phyloP scores from a whole-genome alignment of 2,888 invertebrate species.

The Malthinus flaveolus region DNA sequence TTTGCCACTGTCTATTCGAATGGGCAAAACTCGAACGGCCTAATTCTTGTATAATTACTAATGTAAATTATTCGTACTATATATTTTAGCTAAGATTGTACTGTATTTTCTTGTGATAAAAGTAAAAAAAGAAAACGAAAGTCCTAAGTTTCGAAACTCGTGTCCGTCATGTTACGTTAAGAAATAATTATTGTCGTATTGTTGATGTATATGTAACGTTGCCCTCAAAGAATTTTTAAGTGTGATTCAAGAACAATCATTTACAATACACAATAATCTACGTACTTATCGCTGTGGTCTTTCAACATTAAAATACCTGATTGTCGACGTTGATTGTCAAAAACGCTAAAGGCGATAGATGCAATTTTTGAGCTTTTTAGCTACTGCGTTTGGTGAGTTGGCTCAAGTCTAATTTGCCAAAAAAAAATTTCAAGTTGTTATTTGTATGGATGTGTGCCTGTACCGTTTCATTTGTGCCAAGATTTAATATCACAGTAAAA shows the following conservation, averaged over 20 bases:
- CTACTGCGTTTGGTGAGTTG: conserved; percentile 13
- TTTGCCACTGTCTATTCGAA: conserved; percentile 13
- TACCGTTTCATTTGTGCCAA: conserved; percentile 52
- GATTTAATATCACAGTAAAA: conserved; percentile 37
- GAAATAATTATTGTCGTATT: conserved; percentile 39
- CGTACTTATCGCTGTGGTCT: conserved; percentile 40
- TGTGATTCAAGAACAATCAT: conserved; percentile 49
- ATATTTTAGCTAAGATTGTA: conserved; percentile 17
- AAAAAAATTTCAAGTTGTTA: conserved; percentile 19
- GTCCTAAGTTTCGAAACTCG: conserved; percentile 17
- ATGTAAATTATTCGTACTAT: conserved; percentile 8
- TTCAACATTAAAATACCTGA: conserved; percentile 36
- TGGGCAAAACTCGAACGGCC: conserved; percentile 16
- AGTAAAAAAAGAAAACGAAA: conserved; percentile 14
- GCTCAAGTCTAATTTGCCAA: conserved; percentile 20
- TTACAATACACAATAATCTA: conserved; percentile 41
- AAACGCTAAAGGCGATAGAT: conserved; percentile 18
- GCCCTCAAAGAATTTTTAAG: conserved; percentile 46
- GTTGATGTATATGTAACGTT: conserved; percentile 51
- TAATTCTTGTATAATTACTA: conserved; percentile 11
- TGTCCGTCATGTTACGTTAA: conserved; percentile 23
- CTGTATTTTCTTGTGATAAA: conserved; percentile 18
- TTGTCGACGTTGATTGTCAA: conserved; percentile 26
- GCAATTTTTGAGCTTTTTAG: conserved; percentile 25
- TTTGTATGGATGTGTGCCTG: conserved; percentile 46